Percentiles rank a stretch among this genome's conserved stretches.
Evolutionary conservation across 1,140 invertebrate species (phyloP).

Genomic region (Whitmania pigra): DNA sequence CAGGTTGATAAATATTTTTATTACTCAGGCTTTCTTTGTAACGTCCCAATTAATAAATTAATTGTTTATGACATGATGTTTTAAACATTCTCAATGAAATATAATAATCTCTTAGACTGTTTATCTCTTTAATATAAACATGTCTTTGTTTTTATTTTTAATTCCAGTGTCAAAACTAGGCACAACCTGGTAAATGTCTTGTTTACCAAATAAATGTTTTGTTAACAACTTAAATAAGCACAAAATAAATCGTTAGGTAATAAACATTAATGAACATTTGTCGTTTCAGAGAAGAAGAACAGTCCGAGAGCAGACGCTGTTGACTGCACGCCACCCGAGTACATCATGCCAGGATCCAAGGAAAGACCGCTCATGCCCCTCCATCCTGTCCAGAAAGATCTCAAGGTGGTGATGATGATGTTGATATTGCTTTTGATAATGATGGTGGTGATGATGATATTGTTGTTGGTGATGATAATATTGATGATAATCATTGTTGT

Average conservation of each 20-base stretch:
- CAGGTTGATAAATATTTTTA: too few species aligned
- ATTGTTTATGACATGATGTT: too few species aligned
- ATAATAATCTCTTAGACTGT: too few species aligned
- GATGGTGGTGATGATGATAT: conserved; percentile 3
- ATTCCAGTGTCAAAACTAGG: background rate
- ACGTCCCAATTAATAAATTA: too few species aligned
- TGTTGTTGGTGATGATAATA: conserved; percentile 5
- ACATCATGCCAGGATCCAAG: conserved; percentile 77
- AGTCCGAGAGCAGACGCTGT: conserved; percentile 50
- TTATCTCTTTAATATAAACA: too few species aligned
- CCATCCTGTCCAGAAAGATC: conserved; percentile 72
- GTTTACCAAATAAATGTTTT: too few species aligned
- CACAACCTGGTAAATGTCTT: background rate
- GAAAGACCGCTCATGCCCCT: conserved; percentile 73
- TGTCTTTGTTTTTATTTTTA: background rate
- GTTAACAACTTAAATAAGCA: too few species aligned
- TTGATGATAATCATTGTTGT: conserved; percentile 16
- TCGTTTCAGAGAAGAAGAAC: conserved; percentile 67
- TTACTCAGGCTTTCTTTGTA: too few species aligned
- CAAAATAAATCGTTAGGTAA: too few species aligned
- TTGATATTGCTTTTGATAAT: background rate
- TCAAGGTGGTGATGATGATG: conserved; percentile 48
- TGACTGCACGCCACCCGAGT: conserved; percentile 92
- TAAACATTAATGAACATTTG: conserved; percentile 6
- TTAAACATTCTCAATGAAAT: too few species aligned